Evolutionary conservation across 2,113 vertebrate genomes (phyloP).

Genomic region (Ophiodon elongatus): DNA sequence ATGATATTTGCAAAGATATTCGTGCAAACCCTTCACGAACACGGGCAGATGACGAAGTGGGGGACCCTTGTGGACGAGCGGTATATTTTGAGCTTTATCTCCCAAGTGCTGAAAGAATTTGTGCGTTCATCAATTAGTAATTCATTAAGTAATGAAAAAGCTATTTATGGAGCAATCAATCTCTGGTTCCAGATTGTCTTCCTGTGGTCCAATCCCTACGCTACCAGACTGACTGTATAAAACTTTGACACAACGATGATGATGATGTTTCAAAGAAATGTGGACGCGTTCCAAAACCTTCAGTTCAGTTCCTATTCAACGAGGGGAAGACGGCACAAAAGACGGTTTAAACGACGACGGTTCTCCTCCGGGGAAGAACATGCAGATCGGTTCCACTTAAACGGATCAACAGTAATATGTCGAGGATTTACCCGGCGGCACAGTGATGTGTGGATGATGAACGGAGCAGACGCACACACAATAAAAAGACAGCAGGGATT

Average conservation of each 20-base stretch:
- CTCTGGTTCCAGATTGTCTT: neutral
- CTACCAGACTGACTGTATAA: neutral
- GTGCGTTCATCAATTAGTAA: neutral
- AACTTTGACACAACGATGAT: too few relatives aligned
- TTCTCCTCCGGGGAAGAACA: slow-evolving; percentile 27
- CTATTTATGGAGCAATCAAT: neutral
- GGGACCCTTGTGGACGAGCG: too few relatives aligned
- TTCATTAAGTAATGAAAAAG: neutral
- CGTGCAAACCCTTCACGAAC: too few relatives aligned
- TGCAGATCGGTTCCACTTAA: slow-evolving; percentile 68
- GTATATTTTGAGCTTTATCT: neutral
- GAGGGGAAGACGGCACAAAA: neutral
- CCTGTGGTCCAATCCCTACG: neutral
- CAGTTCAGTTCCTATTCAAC: neutral
- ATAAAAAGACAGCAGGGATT: too few relatives aligned
- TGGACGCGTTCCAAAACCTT: neutral
- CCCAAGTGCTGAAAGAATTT: neutral
- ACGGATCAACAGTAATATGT: slow-evolving; percentile 57
- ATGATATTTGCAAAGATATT: too few relatives aligned
- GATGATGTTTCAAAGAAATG: neutral
- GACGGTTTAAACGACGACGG: neutral
- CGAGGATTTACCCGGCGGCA: slow-evolving; percentile 12
- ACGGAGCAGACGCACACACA: neutral
- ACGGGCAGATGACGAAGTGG: too few relatives aligned
- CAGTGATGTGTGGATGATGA: slow-evolving; percentile 13